These are phyloP conservation scores for Cantharis rufa DNA, from an alignment of 2,888 invertebrate genomes.

Conservation along the genomic window DNA sequence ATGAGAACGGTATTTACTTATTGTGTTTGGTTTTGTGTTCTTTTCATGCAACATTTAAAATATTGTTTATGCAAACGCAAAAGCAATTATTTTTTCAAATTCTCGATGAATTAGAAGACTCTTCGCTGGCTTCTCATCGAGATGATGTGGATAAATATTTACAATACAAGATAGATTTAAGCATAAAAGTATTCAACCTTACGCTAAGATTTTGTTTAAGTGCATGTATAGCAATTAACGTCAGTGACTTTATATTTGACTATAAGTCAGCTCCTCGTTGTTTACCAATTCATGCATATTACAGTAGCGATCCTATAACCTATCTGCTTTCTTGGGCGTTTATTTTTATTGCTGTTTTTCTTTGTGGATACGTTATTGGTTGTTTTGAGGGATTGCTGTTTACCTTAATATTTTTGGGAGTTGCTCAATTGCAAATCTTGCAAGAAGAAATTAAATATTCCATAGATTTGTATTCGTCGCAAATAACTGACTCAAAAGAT, in stretches of 20 bases:
- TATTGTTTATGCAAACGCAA: not conserved
- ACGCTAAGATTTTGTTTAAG: not conserved
- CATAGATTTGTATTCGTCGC: not conserved
- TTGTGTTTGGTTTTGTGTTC: not conserved
- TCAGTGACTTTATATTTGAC: not conserved
- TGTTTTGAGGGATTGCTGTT: not conserved
- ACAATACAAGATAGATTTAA: not conserved
- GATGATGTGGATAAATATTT: not conserved
- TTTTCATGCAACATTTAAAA: not conserved
- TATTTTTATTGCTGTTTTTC: not conserved
- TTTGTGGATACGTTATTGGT: not conserved
- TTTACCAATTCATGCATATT: not conserved
- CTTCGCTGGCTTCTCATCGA: not conserved
- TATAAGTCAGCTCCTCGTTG: not conserved
- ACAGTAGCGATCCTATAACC: not conserved
- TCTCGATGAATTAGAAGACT: not conserved
- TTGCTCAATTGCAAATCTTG: not conserved
- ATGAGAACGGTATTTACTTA: not conserved
- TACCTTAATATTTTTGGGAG: not conserved
- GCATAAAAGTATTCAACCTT: not conserved
- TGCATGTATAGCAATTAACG: not conserved
- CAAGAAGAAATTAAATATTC: not conserved
- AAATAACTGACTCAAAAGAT: not conserved
- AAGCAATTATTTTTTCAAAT: not conserved
- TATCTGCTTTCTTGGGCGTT: not conserved